phyloP scores from a whole-genome alignment of 2,113 vertebrate genomes.

The Cololabis saira region DNA sequence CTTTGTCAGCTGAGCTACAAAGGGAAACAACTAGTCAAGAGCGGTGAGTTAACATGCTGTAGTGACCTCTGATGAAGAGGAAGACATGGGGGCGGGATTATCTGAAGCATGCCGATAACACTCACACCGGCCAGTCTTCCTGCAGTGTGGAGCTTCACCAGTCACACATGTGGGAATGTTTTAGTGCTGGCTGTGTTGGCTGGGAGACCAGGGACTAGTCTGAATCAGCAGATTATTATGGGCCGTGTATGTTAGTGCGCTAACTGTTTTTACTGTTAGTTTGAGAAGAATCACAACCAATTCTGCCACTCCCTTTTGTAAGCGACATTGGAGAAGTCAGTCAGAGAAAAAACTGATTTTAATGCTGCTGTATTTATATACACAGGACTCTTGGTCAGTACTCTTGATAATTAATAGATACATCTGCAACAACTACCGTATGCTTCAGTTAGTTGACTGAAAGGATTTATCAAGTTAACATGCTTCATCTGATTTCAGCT shows the following conservation, averaged over 20 bases:
- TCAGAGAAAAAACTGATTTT: constrained; percentile 5
- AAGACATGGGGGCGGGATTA: constrained; percentile 47
- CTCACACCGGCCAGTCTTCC: constrained; percentile 34
- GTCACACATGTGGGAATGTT: background rate
- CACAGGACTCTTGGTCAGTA: background rate
- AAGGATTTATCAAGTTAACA: no score
- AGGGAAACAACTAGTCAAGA: constrained; percentile 69
- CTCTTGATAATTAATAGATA: no score
- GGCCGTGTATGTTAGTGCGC: background rate
- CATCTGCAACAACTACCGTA: no score
- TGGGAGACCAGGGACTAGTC: constrained; percentile 32
- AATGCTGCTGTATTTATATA: background rate
- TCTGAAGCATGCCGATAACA: constrained; percentile 52
- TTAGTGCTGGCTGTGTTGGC: constrained; percentile 9
- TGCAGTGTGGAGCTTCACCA: constrained; percentile 12
- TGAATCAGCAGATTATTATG: constrained; percentile 14
- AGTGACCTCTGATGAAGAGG: constrained; percentile 69
- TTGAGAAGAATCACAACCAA: constrained; percentile 3
- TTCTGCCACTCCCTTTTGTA: background rate
- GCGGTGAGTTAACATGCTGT: constrained; percentile 58
- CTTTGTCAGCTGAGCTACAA: constrained; percentile 74
- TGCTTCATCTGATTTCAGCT: no score
- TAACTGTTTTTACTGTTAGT: background rate
- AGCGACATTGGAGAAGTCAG: constrained; percentile 14
- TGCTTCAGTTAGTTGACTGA: no score